Evolutionary conservation across 2,113 vertebrate species (phyloP).

Genomic region (Sprattus sprattus): DNA sequence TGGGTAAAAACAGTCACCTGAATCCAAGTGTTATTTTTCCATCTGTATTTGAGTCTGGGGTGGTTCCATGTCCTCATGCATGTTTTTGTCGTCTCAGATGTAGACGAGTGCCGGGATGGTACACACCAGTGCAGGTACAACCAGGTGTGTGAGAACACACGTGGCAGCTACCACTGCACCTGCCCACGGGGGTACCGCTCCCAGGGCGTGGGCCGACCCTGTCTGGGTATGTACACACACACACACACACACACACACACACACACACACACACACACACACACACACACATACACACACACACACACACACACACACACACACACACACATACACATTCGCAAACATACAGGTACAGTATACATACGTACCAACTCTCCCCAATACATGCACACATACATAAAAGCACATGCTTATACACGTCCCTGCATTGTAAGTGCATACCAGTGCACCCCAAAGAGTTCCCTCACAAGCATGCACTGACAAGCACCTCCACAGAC

Average conservation of each 20-base stretch:
- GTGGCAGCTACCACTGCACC: conserved; percentile 87
- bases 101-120: conserved; percentile 89
- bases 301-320: not conserved
- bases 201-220: conserved; percentile 84
- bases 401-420: not conserved
- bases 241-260: conserved; percentile 14
- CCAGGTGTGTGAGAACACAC: conserved; percentile 92
- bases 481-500: conserved; percentile 8
- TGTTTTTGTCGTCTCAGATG: conserved; percentile 70
- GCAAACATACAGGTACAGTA: not conserved
- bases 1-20: no score
- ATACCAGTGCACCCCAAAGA: not conserved
- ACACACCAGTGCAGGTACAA: conserved; percentile 92
- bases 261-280: conserved; percentile 6
- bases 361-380: not conserved
- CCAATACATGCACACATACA: not conserved
- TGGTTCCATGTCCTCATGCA: not conserved
- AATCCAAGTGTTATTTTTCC: no score
- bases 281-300: not conserved
- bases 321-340: no score
- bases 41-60: no score
- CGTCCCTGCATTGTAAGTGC: not conserved
- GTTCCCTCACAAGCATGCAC: not conserved
- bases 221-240: conserved; percentile 79
- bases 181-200: conserved; percentile 87